phyloP scores from a whole-genome alignment of 2,888 invertebrate species.

The Diaprepes abbreviatus region DNA sequence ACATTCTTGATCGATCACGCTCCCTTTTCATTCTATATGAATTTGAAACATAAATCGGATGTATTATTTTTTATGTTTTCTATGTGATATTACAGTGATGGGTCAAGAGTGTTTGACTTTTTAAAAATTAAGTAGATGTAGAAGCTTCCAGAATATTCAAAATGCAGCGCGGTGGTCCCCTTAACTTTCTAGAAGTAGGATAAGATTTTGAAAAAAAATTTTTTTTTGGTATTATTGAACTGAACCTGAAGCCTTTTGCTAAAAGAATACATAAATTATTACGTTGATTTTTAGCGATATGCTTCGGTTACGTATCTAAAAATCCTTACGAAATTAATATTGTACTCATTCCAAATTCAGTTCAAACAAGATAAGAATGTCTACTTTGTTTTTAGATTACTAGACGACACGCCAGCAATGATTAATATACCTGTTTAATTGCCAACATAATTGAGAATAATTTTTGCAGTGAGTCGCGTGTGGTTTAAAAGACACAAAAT shows the following conservation, averaged over 20 bases:
- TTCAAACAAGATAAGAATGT: no score
- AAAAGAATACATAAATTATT: background rate
- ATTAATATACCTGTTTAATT: no score
- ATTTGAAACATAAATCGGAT: slow-evolving; percentile 46
- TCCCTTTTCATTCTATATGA: slow-evolving; percentile 24
- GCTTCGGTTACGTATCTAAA: no score
- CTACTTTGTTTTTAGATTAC: no score
- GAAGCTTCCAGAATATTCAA: slow-evolving; percentile 44
- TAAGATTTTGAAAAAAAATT: background rate
- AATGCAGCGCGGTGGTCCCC: slow-evolving; percentile 38
- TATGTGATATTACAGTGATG: slow-evolving; percentile 57
- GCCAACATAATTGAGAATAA: no score
- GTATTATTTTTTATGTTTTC: slow-evolving; percentile 54
- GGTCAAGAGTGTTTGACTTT: slow-evolving; percentile 52
- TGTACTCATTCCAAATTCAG: no score
- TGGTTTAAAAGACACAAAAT: no score
- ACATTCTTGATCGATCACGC: slow-evolving; percentile 20
- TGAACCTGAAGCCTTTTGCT: background rate
- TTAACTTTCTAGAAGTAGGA: background rate
- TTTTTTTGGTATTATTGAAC: no score
- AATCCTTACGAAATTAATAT: no score
- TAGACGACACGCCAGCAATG: no score
- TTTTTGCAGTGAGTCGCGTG: no score
- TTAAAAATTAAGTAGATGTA: slow-evolving; percentile 50
- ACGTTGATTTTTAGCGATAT: no score